A percentile compares a stretch with the other conserved stretches of the same genome.
These are phyloP conservation scores for Acronicta alni DNA, from an alignment of 2,888 invertebrate genomes.

Conservation along the genomic window DNA sequence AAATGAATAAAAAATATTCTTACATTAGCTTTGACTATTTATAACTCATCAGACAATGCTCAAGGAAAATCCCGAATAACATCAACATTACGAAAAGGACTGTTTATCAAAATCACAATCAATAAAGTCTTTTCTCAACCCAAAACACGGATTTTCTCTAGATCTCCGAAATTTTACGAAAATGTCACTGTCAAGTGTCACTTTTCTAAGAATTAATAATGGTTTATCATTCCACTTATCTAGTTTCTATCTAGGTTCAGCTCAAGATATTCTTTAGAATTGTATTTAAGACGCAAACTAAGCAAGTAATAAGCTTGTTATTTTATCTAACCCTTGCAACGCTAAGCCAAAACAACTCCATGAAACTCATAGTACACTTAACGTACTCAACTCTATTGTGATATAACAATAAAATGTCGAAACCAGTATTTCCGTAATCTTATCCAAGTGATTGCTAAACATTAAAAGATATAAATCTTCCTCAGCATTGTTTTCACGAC, in stretches of 20 bases:
- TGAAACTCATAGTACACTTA: neutral
- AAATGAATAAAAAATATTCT: neutral
- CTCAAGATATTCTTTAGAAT: too few species aligned
- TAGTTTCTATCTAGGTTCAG: too few species aligned
- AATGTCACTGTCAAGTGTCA: too few species aligned
- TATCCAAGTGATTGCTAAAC: constrained; percentile 37
- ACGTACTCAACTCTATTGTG: constrained; percentile 5
- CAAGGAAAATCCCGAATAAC: constrained; percentile 3
- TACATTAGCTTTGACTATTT: constrained; percentile 24
- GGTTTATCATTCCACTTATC: too few species aligned
- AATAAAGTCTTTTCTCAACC: constrained; percentile 25
- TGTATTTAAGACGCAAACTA: too few species aligned
- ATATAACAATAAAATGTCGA: constrained; percentile 6
- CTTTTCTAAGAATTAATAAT: too few species aligned
- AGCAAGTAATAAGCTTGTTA: too few species aligned
- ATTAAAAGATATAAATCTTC: constrained; percentile 37
- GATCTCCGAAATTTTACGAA: neutral
- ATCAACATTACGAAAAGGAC: neutral
- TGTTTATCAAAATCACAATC: constrained; percentile 35
- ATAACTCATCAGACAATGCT: constrained; percentile 19
- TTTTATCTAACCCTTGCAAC: neutral
- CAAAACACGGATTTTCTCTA: constrained; percentile 18
- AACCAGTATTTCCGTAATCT: constrained; percentile 14
- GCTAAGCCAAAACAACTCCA: constrained; percentile 2
- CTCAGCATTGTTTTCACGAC: constrained; percentile 21